Percentiles rank a stretch among this genome's conserved stretches.
Conservation (phyloP, 2,888 invertebrate genomes). For the Gymnosoma rotundatum region DNA sequence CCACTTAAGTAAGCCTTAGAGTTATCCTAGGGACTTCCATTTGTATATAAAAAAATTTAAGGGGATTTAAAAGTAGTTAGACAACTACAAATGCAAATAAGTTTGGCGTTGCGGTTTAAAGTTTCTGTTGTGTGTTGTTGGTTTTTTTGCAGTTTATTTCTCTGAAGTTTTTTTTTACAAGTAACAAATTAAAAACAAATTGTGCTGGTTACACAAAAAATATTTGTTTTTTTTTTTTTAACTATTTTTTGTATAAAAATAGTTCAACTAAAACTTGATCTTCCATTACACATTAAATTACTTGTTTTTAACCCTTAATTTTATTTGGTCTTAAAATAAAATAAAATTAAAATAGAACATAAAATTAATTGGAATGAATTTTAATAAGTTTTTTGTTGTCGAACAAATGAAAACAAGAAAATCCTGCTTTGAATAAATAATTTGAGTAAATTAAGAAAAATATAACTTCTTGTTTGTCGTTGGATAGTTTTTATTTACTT, state of each 20-base stretch:
- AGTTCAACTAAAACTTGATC: conserved; percentile 7
- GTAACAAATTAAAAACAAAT: conserved; percentile 30
- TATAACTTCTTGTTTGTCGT: conserved; percentile 3
- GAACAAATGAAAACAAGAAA: conserved; percentile 21
- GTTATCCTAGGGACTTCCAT: neutral
- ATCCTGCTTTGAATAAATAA: conserved; percentile 56
- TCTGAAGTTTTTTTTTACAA: neutral
- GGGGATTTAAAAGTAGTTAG: too few species aligned
- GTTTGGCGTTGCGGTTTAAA: neutral
- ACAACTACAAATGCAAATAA: neutral
- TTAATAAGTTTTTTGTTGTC: conserved; percentile 10
- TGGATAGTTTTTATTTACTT: neutral
- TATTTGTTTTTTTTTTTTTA: too few species aligned
- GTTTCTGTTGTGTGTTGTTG: neutral
- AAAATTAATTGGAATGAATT: conserved; percentile 60
- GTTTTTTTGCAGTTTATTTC: neutral
- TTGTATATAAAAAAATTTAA: neutral
- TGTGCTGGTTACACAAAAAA: conserved; percentile 27
- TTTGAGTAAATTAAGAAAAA: conserved; percentile 32
- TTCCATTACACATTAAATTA: neutral
- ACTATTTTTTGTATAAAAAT: neutral
- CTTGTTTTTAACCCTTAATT: conserved; percentile 22
- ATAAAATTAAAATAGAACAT: conserved; percentile 54
- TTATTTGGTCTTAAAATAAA: conserved; percentile 27
- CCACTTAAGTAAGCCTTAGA: too few species aligned